Percentiles rank a stretch among this genome's conserved stretches.
Evolutionary conservation across 2,888 invertebrate genomes (phyloP).

Genomic region (Shargacucullia verbasci): DNA sequence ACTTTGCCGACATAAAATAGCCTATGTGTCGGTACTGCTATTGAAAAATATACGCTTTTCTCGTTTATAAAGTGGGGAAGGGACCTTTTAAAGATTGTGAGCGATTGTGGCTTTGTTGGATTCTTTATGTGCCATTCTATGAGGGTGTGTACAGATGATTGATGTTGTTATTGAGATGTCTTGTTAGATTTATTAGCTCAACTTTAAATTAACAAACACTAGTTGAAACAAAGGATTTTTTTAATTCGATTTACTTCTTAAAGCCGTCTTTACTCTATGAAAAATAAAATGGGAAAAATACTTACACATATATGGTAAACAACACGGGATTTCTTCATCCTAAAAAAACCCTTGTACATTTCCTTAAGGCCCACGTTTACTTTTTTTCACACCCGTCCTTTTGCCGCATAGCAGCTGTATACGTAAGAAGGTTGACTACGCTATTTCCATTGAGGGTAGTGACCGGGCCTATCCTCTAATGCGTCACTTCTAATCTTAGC

Average conservation of each 20-base stretch:
- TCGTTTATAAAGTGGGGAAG: conserved; percentile 57
- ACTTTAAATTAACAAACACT: neutral
- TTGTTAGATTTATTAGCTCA: conserved; percentile 14
- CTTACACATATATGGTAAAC: neutral
- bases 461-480: conserved; percentile 67
- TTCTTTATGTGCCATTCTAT: conserved; percentile 37
- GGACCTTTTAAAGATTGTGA: conserved; percentile 45
- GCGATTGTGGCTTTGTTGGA: conserved; percentile 47
- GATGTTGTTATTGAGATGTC: conserved; percentile 18
- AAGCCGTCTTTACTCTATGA: neutral
- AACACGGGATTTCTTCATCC: conserved; percentile 1
- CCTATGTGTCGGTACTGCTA: conserved; percentile 61
- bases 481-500: conserved; percentile 83
- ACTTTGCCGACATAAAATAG: conserved; percentile 64
- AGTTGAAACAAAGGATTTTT: neutral
- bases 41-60: conserved; percentile 70
- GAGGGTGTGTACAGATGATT: conserved; percentile 12
- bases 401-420: conserved; percentile 36
- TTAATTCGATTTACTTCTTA: neutral
- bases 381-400: conserved; percentile 21
- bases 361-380: conserved; percentile 7
- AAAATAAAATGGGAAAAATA: neutral
- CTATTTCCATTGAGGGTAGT: conserved; percentile 62
- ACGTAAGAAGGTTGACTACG: conserved; percentile 31
- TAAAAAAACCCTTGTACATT: conserved; percentile 17